Conservation (phyloP, 1,140 invertebrate species). For the Papilio polyxenes region DNA sequence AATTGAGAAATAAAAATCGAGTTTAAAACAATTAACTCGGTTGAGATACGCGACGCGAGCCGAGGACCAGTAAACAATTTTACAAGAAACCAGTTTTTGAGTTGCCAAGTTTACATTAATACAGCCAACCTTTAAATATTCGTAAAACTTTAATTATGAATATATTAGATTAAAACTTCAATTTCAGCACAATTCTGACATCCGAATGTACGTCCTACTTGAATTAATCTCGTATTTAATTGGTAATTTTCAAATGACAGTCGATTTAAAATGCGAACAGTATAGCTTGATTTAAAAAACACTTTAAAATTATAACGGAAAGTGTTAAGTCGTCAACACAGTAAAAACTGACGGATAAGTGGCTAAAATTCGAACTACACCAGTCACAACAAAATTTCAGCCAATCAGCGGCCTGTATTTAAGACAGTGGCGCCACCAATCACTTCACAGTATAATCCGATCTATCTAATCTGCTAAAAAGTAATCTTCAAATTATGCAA, state of each 20-base stretch:
- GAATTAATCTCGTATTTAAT: background rate
- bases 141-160: slow-evolving; percentile 20
- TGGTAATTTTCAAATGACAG: background rate
- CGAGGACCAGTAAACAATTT: slow-evolving; percentile 15
- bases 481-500: slow-evolving; percentile 13
- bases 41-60: background rate
- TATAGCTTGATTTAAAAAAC: background rate
- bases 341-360: background rate
- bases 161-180: slow-evolving; percentile 22
- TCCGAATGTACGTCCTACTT: slow-evolving; percentile 1
- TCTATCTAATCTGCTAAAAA: background rate
- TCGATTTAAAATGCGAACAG: background rate
- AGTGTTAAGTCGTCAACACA: background rate
- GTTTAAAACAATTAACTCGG: slow-evolving; percentile 17
- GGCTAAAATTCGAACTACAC: too few relatives aligned
- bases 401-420: too few relatives aligned
- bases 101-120: background rate
- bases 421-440: too few relatives aligned
- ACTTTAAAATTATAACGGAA: slow-evolving; percentile 1
- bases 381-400: too few relatives aligned
- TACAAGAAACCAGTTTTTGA: background rate
- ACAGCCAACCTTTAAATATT: background rate
- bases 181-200: slow-evolving; percentile 3
- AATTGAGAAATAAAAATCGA: slow-evolving; percentile 21
- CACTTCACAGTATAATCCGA: too few relatives aligned